Evolutionary conservation across 2,113 vertebrate species (phyloP).

Genomic region (Calidris pugnax): DNA sequence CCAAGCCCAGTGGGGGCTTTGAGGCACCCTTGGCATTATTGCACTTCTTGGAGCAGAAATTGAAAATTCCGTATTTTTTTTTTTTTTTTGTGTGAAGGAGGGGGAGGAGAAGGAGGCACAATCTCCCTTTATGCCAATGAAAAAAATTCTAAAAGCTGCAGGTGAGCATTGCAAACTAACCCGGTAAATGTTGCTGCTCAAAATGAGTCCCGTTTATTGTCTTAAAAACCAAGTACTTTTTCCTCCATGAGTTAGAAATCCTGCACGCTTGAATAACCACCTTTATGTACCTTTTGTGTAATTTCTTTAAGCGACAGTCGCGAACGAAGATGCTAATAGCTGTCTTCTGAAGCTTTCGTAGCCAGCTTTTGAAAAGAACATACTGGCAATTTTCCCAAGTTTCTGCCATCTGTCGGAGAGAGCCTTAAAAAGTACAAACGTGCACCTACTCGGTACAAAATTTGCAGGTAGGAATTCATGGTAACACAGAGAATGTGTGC

Average conservation of each 20-base stretch:
- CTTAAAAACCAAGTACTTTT: neutral
- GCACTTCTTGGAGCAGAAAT: neutral
- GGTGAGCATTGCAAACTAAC: neutral
- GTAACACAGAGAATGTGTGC: rapidly evolving
- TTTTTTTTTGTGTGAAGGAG: too few species aligned
- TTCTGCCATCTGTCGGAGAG: neutral
- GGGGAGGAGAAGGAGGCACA: neutral
- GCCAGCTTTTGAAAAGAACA: neutral
- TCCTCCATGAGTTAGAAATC: neutral
- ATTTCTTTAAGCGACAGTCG: neutral
- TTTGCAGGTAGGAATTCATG: neutral
- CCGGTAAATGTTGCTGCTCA: neutral
- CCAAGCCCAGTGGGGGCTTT: neutral
- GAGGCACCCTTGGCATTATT: neutral
- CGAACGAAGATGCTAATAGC: neutral
- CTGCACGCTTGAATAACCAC: neutral
- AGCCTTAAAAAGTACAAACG: neutral
- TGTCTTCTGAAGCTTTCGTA: neutral
- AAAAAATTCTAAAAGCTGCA: neutral
- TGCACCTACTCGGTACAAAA: neutral
- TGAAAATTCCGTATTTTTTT: neutral
- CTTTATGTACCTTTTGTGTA: neutral
- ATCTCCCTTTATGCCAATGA: neutral
- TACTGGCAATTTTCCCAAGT: neutral
- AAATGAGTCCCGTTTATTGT: neutral